These are phyloP conservation scores for Orthonychiurus folsomi DNA, from an alignment of 2,888 invertebrate species.

Conservation along the genomic window DNA sequence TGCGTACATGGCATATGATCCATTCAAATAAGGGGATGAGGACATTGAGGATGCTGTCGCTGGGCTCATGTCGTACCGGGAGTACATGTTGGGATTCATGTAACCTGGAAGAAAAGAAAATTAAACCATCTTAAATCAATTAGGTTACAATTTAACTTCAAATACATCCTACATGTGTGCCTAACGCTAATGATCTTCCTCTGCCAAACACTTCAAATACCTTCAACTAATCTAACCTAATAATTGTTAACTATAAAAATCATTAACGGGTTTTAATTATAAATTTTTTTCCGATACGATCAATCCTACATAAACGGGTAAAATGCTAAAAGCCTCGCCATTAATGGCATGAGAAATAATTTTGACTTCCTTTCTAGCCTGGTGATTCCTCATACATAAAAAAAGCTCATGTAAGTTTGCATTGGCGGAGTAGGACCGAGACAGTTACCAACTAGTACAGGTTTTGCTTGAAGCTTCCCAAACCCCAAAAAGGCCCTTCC, in stretches of 20 bases:
- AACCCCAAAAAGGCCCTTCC: too few relatives aligned
- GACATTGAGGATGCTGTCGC: conserved; percentile 53
- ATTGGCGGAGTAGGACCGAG: too few relatives aligned
- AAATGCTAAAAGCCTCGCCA: too few relatives aligned
- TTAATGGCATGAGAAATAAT: too few relatives aligned
- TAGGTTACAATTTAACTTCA: conserved; percentile 3
- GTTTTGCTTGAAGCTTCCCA: too few relatives aligned
- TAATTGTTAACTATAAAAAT: too few relatives aligned
- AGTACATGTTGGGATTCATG: conserved; percentile 51
- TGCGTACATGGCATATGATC: conserved; percentile 63
- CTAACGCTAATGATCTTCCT: conserved; percentile 45
- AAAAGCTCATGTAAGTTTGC: background rate
- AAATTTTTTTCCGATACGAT: too few relatives aligned
- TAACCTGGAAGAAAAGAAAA: conserved; percentile 32
- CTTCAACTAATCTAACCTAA: too few relatives aligned
- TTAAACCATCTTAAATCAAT: conserved; percentile 3
- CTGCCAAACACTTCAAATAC: conserved; percentile 49
- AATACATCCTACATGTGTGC: background rate
- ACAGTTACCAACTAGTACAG: background rate
- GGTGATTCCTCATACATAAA: background rate
- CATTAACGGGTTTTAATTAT: too few relatives aligned
- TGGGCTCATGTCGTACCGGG: conserved; percentile 80
- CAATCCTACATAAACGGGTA: too few relatives aligned
- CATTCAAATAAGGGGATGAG: conserved; percentile 60
- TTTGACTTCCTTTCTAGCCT: background rate